A percentile compares a stretch with the other conserved stretches of the same genome.
These are phyloP conservation scores for Nematolebias whitei DNA, from an alignment of 2,113 vertebrate genomes.

Conservation along the genomic window DNA sequence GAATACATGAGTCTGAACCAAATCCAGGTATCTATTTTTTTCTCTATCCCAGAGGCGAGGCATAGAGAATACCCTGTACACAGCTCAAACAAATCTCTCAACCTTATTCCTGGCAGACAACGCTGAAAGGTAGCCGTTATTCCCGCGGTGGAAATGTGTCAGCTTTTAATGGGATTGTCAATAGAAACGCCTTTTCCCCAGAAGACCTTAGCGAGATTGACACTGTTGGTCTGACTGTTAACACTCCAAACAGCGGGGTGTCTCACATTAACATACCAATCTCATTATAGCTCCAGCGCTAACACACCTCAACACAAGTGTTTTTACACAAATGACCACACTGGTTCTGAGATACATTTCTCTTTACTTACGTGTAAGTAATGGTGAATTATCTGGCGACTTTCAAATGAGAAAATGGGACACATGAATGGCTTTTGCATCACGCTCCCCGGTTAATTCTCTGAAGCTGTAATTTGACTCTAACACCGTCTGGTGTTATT, in stretches of 20 bases:
- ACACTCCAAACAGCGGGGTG: constrained; percentile 44
- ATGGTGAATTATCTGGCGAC: constrained; percentile 26
- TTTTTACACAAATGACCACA: background rate
- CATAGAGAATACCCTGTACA: constrained; percentile 45
- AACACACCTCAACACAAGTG: constrained; percentile 8
- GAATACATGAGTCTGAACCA: constrained; percentile 20
- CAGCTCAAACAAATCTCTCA: constrained; percentile 46
- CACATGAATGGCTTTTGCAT: constrained; percentile 36
- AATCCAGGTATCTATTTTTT: constrained; percentile 21
- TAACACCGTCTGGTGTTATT: constrained; percentile 66
- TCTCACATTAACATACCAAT: constrained; percentile 56
- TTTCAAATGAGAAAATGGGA: constrained; percentile 25
- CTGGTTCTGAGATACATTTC: constrained; percentile 10
- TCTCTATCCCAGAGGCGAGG: constrained; percentile 22
- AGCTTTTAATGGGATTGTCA: constrained; percentile 71
- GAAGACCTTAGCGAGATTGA: constrained; percentile 60
- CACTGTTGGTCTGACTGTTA: constrained; percentile 67
- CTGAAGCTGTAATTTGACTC: constrained; percentile 34
- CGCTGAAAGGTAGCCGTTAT: constrained; percentile 56
- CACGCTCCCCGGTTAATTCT: constrained; percentile 42
- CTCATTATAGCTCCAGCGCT: constrained; percentile 3
- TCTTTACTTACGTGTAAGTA: constrained; percentile 9
- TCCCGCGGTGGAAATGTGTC: constrained; percentile 70
- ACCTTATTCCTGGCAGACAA: constrained; percentile 58
- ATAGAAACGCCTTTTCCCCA: constrained; percentile 63